Percentiles rank a stretch among this genome's conserved stretches.
Evolutionary conservation across 2,797 vertebrate genomes (phyloP).

Genomic region (Schizopygopsis pylzovi): DNA sequence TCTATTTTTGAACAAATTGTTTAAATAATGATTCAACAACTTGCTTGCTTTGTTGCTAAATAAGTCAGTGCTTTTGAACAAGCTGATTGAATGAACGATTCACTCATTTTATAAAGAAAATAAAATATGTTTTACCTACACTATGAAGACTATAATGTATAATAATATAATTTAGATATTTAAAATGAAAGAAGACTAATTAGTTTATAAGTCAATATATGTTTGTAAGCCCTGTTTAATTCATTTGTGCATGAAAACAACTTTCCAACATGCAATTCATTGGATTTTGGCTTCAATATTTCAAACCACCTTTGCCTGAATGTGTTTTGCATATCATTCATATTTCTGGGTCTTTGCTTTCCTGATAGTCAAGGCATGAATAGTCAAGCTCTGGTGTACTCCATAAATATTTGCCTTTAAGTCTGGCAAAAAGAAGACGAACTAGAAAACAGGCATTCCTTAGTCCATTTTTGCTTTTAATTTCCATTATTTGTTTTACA

Average conservation of each 20-base stretch:
- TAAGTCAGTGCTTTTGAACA: neutral
- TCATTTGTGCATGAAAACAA: neutral
- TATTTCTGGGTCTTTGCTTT: neutral
- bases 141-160: neutral
- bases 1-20: fast-evolving
- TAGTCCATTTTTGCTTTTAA: neutral
- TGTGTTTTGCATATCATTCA: neutral
- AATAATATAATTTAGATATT: neutral
- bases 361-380: neutral
- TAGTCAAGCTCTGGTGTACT: neutral
- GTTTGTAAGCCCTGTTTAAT: neutral
- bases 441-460: neutral
- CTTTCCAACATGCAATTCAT: neutral
- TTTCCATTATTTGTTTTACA: neutral
- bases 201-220: neutral
- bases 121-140: too few species aligned
- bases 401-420: neutral
- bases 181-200: neutral
- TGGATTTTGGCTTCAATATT: neutral
- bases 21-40: neutral
- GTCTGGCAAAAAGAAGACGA: neutral
- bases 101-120: neutral
- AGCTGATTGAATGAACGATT: neutral
- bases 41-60: neutral
- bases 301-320: neutral